Base-by-base conservation (phyloP, 2,888 invertebrate species). In the Pteria penguin region DNA sequence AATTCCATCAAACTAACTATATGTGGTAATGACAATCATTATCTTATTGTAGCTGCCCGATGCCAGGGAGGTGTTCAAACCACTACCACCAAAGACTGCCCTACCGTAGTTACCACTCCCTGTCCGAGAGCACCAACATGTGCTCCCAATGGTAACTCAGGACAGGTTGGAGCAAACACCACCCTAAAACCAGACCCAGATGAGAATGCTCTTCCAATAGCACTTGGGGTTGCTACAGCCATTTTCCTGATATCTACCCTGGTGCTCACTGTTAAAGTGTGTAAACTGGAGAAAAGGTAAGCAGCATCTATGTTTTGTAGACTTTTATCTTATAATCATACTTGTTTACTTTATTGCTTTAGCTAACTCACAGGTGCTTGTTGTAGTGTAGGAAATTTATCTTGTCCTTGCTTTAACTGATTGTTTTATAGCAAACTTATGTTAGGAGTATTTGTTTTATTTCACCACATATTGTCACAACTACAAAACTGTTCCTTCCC, bases 231-330 rank as follows among this genome's bases (percentile, higher is more conserved):
- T 14, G 45, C 36, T 3, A 55, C 67, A 29, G 67, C 3, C 8
- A 45, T 67, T 11, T 67, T 67, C 67, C 54, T 67, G 52, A 45
- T 67, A 5, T 27, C 65, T 14, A 36, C 65, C n/a, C 24, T 65
- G 18, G 65, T 65, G 24, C 29, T 65, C 18, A 27, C 36, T 4
- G 33, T 33, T 65, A 65, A 65, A 36, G 65, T 45, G 18, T 18
- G 18, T 8, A 45, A 45, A 45, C 45, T 45, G 11, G 18, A 18
- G 11, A 45, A 45, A 45, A 8, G 18, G 45, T 45, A 18, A 45
- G 45, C 18, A 14, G n/a, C n/a, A n/a, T n/a, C n/a, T n/a, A n/a
- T n/a, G n/a, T n/a, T n/a, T n/a, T n/a, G n/a, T n/a, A 45, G 45
- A 11, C 11, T 45, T 45, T 45, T 11, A 45, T 14, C 45, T 14